phyloP scores from a whole-genome alignment of 2,797 vertebrate species.

The Aotus griseimembra region DNA sequence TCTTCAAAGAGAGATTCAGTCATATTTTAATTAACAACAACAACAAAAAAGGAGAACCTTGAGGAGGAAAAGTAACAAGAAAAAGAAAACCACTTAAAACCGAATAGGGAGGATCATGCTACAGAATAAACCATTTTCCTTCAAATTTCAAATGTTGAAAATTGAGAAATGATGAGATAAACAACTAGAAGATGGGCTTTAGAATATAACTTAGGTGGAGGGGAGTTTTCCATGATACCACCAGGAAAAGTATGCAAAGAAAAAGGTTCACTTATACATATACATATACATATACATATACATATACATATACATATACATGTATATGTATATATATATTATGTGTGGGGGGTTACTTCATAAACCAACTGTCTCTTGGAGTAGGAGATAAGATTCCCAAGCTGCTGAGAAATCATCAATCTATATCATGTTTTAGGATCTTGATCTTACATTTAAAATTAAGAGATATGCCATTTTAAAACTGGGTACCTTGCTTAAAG shows the following conservation, averaged over 20 bases:
- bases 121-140: conserved; percentile 59
- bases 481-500: background rate
- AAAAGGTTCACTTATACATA: background rate
- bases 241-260: background rate
- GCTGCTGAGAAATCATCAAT: background rate
- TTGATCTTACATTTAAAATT: conserved; percentile 32
- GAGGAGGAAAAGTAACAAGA: conserved; percentile 14
- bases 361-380: background rate
- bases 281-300: background rate
- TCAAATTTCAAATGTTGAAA: background rate
- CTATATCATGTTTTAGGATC: background rate
- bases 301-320: background rate
- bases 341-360: background rate
- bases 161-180: conserved; percentile 1
- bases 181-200: background rate
- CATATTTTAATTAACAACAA: conserved; percentile 56
- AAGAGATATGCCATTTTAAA: conserved; percentile 18
- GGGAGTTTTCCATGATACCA: background rate
- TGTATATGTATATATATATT: background rate
- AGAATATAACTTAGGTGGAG: background rate
- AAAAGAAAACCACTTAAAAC: conserved; percentile 55
- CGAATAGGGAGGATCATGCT: conserved; percentile 15
- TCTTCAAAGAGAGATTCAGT: conserved; percentile 70
- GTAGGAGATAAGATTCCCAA: background rate
- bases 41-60: conserved; percentile 61